Conservation (phyloP, 1,140 invertebrate species). For the Oncopodura yosiiana region DNA sequence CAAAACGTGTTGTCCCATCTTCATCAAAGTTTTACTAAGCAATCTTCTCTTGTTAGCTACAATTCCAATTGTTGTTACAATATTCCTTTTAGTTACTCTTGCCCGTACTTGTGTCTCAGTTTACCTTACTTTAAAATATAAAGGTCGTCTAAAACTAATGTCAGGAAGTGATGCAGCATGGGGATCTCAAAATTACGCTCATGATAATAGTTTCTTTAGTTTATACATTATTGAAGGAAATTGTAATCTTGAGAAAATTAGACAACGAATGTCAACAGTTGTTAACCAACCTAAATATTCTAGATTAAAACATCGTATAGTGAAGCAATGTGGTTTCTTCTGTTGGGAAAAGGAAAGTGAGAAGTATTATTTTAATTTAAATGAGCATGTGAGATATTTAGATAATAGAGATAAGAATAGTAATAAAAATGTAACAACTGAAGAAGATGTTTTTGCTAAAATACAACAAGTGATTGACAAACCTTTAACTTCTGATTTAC, state of each 20-base stretch:
- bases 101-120: no score
- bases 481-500: conserved; percentile 11
- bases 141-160: conserved; percentile 10
- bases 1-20: no score
- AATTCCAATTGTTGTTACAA: no score
- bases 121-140: no score
- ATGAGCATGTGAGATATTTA: conserved; percentile 23
- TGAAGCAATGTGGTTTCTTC: conserved; percentile 5
- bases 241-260: conserved; percentile 22
- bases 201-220: conserved; percentile 19
- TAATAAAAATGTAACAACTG: not conserved
- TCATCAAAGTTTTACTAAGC: no score
- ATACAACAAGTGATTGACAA: conserved; percentile 22
- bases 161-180: conserved; percentile 22
- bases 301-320: conserved; percentile 7
- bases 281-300: conserved; percentile 10
- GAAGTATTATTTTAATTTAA: no score
- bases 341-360: no score
- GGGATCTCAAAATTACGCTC: conserved; percentile 8
- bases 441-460: conserved; percentile 16
- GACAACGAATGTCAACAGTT: not conserved
- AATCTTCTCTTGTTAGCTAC: no score
- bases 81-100: no score
- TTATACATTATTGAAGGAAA: conserved; percentile 25
- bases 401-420: not conserved